Conservation (phyloP, 1,140 invertebrate species). For the Aphelenchoides besseyi region DNA sequence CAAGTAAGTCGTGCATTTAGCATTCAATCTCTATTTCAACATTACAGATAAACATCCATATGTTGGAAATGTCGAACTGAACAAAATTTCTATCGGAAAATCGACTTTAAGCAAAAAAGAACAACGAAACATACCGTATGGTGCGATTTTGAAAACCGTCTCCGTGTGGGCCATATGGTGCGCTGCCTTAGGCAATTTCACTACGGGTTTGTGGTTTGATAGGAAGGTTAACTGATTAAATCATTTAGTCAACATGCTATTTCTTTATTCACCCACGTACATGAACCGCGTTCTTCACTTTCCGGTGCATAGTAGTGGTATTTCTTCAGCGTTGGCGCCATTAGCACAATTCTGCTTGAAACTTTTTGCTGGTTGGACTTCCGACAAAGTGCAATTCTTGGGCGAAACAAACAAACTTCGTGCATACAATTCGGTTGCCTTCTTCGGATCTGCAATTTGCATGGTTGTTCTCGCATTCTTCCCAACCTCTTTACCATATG, state of each 20-base stretch:
- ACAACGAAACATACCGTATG: conserved; percentile 51
- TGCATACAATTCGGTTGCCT: conserved; percentile 57
- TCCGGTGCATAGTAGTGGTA: conserved; percentile 50
- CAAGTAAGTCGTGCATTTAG: conserved; percentile 33
- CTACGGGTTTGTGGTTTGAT: no score
- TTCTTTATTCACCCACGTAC: conserved; percentile 33
- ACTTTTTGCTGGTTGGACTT: conserved; percentile 47
- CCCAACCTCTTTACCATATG: conserved; percentile 34
- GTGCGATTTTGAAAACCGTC: conserved; percentile 46
- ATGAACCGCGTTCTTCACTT: conserved; percentile 53
- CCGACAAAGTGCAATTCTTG: conserved; percentile 52
- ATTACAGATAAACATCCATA: conserved; percentile 57
- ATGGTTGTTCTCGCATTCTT: conserved; percentile 54
- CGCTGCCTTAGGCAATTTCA: conserved; percentile 54
- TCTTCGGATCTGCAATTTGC: conserved; percentile 48
- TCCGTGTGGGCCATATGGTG: conserved; percentile 61
- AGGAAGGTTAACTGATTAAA: no score
- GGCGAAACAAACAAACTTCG: conserved; percentile 59
- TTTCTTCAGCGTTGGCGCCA: conserved; percentile 60
- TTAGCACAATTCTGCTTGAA: conserved; percentile 55
- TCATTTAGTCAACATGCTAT: conserved; percentile 27
- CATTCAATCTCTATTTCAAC: not conserved
- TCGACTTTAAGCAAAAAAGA: conserved; percentile 43
- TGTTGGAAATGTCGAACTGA: conserved; percentile 51
- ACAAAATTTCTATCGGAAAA: conserved; percentile 59